Conservation (phyloP, 1,140 invertebrate species). For the Drosophila hydei region DNA sequence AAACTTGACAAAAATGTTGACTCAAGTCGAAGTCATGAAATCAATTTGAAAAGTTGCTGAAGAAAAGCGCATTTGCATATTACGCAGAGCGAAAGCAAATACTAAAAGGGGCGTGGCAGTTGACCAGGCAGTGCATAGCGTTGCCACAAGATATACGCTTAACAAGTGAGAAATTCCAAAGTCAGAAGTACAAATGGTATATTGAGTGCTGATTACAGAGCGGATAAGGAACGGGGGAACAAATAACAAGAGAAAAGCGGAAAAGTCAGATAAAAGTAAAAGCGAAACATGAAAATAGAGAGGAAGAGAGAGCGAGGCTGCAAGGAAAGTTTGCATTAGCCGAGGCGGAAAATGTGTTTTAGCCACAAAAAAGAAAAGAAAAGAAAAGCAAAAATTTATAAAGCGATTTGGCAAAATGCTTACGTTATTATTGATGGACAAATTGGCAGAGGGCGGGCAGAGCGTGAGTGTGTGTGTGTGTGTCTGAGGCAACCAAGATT, state of each 20-base stretch:
- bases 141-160: neutral
- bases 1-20: slow-evolving; percentile 10
- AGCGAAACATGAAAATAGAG: neutral
- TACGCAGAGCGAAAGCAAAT: neutral
- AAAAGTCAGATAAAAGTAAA: slow-evolving; percentile 25
- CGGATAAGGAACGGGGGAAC: slow-evolving; percentile 18
- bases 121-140: neutral
- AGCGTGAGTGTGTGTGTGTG: neutral
- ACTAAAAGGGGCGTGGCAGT: neutral
- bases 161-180: neutral
- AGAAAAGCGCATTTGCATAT: slow-evolving; percentile 43
- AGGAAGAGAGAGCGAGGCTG: neutral
- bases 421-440: slow-evolving; percentile 72
- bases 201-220: slow-evolving; percentile 54
- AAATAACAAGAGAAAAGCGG: neutral
- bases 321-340: slow-evolving; percentile 8
- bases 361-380: slow-evolving; percentile 5
- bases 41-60: slow-evolving; percentile 30
- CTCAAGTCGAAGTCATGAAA: slow-evolving; percentile 7
- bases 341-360: slow-evolving; percentile 54
- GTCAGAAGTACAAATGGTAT: slow-evolving; percentile 1
- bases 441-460: neutral
- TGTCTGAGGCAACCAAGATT: slow-evolving; percentile 8
- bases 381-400: slow-evolving; percentile 54
- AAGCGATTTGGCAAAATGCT: slow-evolving; percentile 76